phyloP scores from a whole-genome alignment of 2,113 vertebrate genomes.

The Phaethon lepturus region DNA sequence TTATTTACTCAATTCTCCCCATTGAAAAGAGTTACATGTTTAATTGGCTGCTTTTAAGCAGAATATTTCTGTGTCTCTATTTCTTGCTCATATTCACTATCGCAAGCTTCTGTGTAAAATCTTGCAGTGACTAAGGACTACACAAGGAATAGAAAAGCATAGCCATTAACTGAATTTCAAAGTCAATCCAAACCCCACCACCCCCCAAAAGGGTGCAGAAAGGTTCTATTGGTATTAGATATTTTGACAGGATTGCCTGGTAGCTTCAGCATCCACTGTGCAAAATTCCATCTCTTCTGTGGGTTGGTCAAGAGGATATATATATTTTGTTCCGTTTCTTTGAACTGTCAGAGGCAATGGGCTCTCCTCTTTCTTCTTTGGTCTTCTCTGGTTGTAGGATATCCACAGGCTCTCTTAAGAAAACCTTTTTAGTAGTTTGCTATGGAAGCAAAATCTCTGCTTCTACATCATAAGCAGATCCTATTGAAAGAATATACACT shows the following conservation, averaged over 20 bases:
- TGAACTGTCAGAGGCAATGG: background rate
- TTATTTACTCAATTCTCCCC: background rate
- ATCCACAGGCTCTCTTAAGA: background rate
- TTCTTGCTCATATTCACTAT: background rate
- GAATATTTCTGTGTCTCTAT: background rate
- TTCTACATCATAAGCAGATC: background rate
- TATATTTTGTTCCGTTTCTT: background rate
- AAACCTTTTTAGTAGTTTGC: background rate
- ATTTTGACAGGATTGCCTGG: background rate
- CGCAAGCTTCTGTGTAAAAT: background rate
- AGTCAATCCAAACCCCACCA: background rate
- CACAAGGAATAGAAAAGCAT: background rate
- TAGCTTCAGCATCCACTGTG: background rate
- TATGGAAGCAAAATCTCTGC: background rate
- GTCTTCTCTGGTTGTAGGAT: background rate
- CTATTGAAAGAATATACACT: background rate
- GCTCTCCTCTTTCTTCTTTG: background rate
- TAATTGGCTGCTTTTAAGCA: background rate
- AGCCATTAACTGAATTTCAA: background rate
- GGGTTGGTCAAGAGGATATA: background rate
- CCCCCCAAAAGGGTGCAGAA: background rate
- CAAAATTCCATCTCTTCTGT: background rate
- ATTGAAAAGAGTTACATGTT: background rate
- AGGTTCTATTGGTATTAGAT: background rate
- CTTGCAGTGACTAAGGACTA: background rate